phyloP scores from a whole-genome alignment of 2,113 vertebrate genomes.

The Pica pica region DNA sequence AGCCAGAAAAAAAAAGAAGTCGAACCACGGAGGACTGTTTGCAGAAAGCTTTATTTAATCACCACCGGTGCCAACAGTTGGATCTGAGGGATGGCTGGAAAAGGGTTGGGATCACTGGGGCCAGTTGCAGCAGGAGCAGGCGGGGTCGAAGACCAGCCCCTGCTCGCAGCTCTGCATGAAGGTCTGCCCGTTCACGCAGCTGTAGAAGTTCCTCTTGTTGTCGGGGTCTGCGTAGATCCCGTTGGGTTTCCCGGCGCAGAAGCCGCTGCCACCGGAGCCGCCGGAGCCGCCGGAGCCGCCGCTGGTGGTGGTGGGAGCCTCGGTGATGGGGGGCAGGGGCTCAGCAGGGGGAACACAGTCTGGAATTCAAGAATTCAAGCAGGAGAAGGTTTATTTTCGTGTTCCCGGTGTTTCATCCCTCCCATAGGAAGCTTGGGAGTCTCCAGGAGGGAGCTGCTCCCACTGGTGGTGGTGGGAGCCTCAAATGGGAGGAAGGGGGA shows the following conservation, averaged over 20 bases:
- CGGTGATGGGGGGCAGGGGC: slow-evolving; percentile 29
- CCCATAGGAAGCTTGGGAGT: rapidly evolving
- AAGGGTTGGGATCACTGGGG: background rate
- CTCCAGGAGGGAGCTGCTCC: background rate
- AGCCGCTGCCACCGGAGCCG: background rate
- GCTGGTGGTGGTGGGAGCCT: background rate
- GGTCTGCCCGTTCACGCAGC: slow-evolving; percentile 47
- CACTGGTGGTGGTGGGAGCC: background rate
- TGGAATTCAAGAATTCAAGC: slow-evolving; percentile 12
- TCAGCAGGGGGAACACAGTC: slow-evolving; percentile 14
- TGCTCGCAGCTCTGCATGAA: slow-evolving; percentile 14
- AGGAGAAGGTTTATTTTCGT: background rate
- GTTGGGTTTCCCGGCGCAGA: slow-evolving; percentile 72
- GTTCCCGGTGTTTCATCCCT: background rate
- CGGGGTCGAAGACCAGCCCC: slow-evolving; percentile 63
- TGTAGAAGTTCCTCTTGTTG: slow-evolving; percentile 69
- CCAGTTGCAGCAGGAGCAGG: slow-evolving; percentile 75
- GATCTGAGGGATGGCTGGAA: rapidly evolving
- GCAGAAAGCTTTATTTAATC: background rate
- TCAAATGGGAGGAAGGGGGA: background rate
- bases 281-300: background rate
- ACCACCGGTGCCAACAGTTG: rapidly evolving
- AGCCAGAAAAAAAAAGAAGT: rapidly evolving
- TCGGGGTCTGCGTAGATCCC: slow-evolving; percentile 68
- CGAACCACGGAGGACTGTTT: rapidly evolving